phyloP scores from a whole-genome alignment of 2,888 invertebrate genomes.

The Brachylomia viminalis region DNA sequence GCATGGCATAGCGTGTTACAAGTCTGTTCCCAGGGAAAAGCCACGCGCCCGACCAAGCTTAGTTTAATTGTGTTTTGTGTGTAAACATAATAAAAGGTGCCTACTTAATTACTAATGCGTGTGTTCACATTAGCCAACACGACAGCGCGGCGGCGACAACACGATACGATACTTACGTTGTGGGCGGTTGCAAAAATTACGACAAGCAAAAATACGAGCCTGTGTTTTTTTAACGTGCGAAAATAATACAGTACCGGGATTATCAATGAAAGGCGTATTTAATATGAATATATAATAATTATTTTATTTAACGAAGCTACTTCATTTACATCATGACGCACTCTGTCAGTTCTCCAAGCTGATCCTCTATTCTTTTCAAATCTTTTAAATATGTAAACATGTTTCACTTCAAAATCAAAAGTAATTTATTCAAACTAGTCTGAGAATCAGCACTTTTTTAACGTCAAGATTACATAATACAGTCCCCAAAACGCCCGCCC shows the following conservation, averaged over 20 bases:
- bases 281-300: not conserved
- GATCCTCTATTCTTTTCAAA: not conserved
- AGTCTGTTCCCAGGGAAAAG: slow-evolving; percentile 34
- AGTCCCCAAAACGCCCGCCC: not conserved
- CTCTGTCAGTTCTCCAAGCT: not conserved
- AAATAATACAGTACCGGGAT: not conserved
- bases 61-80: slow-evolving; percentile 48
- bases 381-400: not conserved
- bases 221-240: slow-evolving; percentile 5
- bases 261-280: not conserved
- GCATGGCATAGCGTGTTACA: slow-evolving; percentile 17
- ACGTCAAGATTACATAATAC: not conserved
- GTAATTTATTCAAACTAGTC: not conserved
- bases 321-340: not conserved
- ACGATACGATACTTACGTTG: slow-evolving; percentile 43
- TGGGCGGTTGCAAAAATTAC: slow-evolving; percentile 31
- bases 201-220: slow-evolving; percentile 2
- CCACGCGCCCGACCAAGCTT: slow-evolving; percentile 43
- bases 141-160: slow-evolving; percentile 30
- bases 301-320: not conserved
- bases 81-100: slow-evolving; percentile 59
- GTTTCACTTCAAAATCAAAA: not conserved
- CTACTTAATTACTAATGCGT: slow-evolving; percentile 52
- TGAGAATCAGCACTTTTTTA: not conserved
- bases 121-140: slow-evolving; percentile 53